Percentiles rank a stretch among this genome's conserved stretches.
These are phyloP conservation scores for Dinomys branickii DNA, from an alignment of 2,113 vertebrate species.

Conservation along the genomic window DNA sequence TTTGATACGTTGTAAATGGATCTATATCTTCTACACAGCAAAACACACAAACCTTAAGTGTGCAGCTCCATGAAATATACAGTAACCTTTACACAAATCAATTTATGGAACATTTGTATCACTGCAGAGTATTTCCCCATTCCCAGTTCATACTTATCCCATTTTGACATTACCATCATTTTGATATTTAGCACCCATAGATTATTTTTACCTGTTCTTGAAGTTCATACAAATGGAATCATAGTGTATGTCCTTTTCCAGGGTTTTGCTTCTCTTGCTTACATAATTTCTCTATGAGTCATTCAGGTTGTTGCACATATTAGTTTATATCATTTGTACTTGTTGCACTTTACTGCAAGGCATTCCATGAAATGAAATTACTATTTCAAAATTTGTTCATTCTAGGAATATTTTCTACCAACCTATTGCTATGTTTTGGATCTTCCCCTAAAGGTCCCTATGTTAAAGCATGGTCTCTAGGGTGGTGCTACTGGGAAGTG, in stretches of 20 bases:
- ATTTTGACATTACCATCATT: neutral
- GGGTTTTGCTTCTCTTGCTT: neutral
- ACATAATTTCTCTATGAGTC: neutral
- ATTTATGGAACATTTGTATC: neutral
- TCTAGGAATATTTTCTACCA: neutral
- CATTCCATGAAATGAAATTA: neutral
- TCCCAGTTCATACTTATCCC: neutral
- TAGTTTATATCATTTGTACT: neutral
- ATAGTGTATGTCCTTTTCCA: neutral
- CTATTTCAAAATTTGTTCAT: neutral
- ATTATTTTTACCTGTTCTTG: neutral
- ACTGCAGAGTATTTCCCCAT: neutral
- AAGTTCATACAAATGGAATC: neutral
- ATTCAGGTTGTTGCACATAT: neutral
- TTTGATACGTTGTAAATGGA: neutral
- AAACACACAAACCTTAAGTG: neutral
- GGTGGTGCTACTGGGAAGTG: too few relatives aligned
- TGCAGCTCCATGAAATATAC: neutral
- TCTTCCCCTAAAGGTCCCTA: neutral
- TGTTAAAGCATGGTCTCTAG: neutral
- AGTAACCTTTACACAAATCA: neutral
- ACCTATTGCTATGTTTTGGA: neutral
- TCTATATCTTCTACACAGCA: neutral
- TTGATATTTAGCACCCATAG: neutral
- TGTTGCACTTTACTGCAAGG: neutral